Base-by-base conservation (phyloP, 2,888 invertebrate species). In the Drosophila buzzatii region DNA sequence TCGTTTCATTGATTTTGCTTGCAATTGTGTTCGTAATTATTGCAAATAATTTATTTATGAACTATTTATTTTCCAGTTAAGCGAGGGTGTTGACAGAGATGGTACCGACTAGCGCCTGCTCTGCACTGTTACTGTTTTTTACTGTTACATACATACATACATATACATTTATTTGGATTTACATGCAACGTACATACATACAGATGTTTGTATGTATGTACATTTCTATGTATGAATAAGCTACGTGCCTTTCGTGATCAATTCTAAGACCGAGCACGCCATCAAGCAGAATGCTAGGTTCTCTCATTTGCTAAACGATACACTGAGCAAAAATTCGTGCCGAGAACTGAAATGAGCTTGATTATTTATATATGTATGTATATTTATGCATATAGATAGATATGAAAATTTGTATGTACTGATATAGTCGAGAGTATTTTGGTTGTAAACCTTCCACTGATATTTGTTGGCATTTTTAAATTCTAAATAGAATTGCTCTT, bases 41-140 rank as follows among this genome's bases (percentile, higher is more conserved):
- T 73, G 60, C 71, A 82, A 79, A 85, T 85, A 66, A 79, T 85
- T 85, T 76, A 70, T 82, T 82, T 82, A 82, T 81, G 85, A 78
- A 78, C 81, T 72, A 78, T 78, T 81, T 81, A 78, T 71, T 78
- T 85, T 82, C 35, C 67, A 77, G 84, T 73, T 68, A 68, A 53
- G 66, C 61, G 44, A 63, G 67, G 56, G 12, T 12, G 51, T 33
- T 3, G 3, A 6, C 51, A 7, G 14, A 51, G 5, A 33, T 7
- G 49, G 18, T 16, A 16, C 53, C 53, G 49, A 55, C 70, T 55
- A n/a, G 8, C 14, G 14, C 23, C 71, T 72, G 61, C 62, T 20
- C 71, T 70, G 31, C 23, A 37, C 2, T 37, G 14, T 37, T 35
- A 10, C 6, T 20, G 5, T 33, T 52, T 2, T 16, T 2, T 44